A percentile compares a stretch with the other conserved stretches of the same genome.
These are phyloP conservation scores for Diarsia brunnea DNA, from an alignment of 2,888 invertebrate genomes.

Conservation along the genomic window DNA sequence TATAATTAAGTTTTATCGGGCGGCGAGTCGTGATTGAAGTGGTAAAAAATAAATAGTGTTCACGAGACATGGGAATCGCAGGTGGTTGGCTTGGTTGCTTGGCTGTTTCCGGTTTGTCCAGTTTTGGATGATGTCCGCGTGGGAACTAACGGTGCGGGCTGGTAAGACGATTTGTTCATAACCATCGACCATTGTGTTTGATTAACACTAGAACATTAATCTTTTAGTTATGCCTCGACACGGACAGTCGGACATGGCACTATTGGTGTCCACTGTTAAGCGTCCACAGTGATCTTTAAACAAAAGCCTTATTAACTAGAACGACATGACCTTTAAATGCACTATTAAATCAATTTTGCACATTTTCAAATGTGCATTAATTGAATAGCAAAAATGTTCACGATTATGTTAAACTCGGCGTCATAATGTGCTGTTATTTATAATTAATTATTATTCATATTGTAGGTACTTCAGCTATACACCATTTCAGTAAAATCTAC, in stretches of 20 bases:
- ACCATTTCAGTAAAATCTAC: conserved; percentile 36
- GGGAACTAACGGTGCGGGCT: conserved; percentile 83
- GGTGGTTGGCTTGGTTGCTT: conserved; percentile 77
- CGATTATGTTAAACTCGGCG: neutral
- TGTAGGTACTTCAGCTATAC: conserved; percentile 5
- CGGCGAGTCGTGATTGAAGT: conserved; percentile 66
- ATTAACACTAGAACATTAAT: conserved; percentile 41
- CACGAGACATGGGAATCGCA: conserved; percentile 74
- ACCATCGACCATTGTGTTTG: conserved; percentile 57
- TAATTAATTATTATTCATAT: neutral
- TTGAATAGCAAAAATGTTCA: neutral
- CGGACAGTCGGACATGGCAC: conserved; percentile 9
- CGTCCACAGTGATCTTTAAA: neutral
- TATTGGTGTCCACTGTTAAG: neutral
- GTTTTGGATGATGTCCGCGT: conserved; percentile 86
- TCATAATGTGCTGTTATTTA: neutral
- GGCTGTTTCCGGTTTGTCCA: conserved; percentile 86
- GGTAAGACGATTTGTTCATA: conserved; percentile 65
- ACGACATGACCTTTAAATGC: neutral
- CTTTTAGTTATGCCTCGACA: conserved; percentile 26
- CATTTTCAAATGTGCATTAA: neutral
- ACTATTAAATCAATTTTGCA: too few species aligned
- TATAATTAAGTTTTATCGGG: conserved; percentile 57
- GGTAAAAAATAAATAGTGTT: conserved; percentile 66
- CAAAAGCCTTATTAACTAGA: neutral